Conservation (phyloP, 2,888 invertebrate species). For the Harmothoe impar region DNA sequence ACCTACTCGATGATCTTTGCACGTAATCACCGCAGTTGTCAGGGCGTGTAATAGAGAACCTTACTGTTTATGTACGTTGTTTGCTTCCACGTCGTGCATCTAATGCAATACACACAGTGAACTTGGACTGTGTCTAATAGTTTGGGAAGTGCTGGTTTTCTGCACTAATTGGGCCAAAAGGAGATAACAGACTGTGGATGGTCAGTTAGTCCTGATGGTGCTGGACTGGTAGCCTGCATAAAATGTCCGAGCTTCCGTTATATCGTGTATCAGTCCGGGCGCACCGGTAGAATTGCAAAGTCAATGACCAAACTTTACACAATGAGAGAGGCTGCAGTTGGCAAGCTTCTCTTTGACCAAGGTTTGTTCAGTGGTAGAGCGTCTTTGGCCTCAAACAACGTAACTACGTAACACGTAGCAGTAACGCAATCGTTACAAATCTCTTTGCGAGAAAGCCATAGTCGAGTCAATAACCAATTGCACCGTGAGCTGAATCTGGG, state of each 20-base stretch:
- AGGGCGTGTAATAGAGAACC: conserved; percentile 35
- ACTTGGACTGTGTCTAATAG: too few relatives aligned
- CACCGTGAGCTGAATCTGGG: neutral
- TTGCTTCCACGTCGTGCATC: neutral
- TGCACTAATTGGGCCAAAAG: too few relatives aligned
- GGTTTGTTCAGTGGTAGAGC: conserved; percentile 43
- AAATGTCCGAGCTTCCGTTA: too few relatives aligned
- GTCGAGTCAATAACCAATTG: conserved; percentile 23
- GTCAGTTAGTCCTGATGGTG: too few relatives aligned
- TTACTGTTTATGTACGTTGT: conserved; percentile 50
- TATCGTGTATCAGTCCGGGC: neutral
- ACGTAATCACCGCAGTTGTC: conserved; percentile 54
- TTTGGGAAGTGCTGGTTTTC: too few relatives aligned
- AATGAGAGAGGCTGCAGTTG: neutral
- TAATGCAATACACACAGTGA: conserved; percentile 29
- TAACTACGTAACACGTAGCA: conserved; percentile 27
- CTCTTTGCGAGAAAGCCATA: conserved; percentile 41
- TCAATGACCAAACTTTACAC: conserved; percentile 48
- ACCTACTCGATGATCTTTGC: conserved; percentile 50
- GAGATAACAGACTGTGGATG: too few relatives aligned
- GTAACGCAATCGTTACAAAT: conserved; percentile 25
- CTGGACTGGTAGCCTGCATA: too few relatives aligned
- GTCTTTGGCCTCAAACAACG: conserved; percentile 35
- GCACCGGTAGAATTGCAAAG: conserved; percentile 11
- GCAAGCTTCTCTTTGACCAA: neutral